Evolutionary conservation across 2,888 invertebrate genomes (phyloP).

Genomic region (Macaria notata): DNA sequence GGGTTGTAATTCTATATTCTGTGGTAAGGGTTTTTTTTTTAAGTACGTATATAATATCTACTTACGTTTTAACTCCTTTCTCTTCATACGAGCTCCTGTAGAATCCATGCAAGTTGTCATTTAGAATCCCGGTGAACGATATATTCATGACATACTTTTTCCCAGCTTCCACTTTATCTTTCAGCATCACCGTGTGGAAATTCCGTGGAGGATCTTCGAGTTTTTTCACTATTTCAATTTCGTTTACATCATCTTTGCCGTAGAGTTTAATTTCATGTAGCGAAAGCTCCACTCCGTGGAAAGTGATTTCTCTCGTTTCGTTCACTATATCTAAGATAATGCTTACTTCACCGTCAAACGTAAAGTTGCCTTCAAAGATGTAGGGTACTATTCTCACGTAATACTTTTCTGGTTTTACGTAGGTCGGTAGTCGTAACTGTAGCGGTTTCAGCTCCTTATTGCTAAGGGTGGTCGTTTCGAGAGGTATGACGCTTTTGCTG

Average conservation of each 20-base stretch:
- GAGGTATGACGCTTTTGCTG: conserved; percentile 59
- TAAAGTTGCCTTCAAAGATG: conserved; percentile 88
- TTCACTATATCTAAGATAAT: conserved; percentile 84
- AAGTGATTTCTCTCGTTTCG: conserved; percentile 85
- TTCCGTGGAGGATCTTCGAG: conserved; percentile 84
- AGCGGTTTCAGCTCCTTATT: conserved; percentile 40
- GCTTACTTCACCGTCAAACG: conserved; percentile 87
- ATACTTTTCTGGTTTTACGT: conserved; percentile 86
- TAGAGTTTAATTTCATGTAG: conserved; percentile 83
- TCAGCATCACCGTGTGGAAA: conserved; percentile 86
- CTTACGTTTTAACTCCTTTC: conserved; percentile 86
- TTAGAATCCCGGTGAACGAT: conserved; percentile 87
- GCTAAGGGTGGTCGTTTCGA: conserved; percentile 55
- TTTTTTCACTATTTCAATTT: conserved; percentile 58
- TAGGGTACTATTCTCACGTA: conserved; percentile 87
- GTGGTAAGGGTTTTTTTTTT: too few relatives aligned
- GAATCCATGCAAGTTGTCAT: conserved; percentile 90
- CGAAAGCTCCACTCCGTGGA: conserved; percentile 88
- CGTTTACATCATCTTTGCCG: conserved; percentile 60
- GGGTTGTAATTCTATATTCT: too few relatives aligned
- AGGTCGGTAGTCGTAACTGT: conserved; percentile 87
- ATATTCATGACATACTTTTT: conserved; percentile 86
- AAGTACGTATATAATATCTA: not conserved
- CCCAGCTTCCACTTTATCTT: conserved; percentile 80
- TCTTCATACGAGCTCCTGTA: conserved; percentile 91